Evolutionary conservation across 2,888 invertebrate genomes (phyloP), one percentile per base, ranked within the genome.

Genomic region (Sinotaia quadrata): DNA sequence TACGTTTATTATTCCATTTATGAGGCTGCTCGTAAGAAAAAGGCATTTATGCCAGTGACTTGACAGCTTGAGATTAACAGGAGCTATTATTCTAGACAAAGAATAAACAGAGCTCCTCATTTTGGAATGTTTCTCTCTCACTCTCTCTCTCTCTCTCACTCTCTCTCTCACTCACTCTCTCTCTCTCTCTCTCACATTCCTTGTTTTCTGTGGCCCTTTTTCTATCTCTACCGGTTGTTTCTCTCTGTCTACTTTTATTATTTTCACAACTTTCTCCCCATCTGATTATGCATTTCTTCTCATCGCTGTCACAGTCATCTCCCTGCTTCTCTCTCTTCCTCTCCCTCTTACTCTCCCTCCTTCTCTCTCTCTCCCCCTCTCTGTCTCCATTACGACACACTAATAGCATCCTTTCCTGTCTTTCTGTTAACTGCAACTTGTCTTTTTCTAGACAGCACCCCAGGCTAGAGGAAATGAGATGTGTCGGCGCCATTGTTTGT

Each of bases 331-430:
- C 41, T 41, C 27, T 59, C 59, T 59, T 10, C 8, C 41, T 59
- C 27, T 47, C 33, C 49, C n/a, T 33, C 33, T 61, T 2, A 47
- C 31, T 49, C 3, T 49, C 33, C 33, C n/a, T 47, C 33, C 49
- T 5, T 61, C 21, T 61, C n/a, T 61, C 49, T 61, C 21, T 61
- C 33, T 61, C 7, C 49, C 49, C 49, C 27, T 61, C 49, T 61
- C 29, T 61, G 31, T 47, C 29, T 47, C n/a, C n/a, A n/a, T n/a
- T n/a, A n/a, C n/a, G n/a, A n/a, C n/a, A n/a, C n/a, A n/a, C n/a
- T n/a, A n/a, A n/a, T n/a, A n/a, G n/a, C n/a, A n/a, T n/a, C n/a
- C n/a, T n/a, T n/a, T n/a, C n/a, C n/a, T n/a, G n/a, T n/a, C n/a
- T n/a, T n/a, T n/a, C n/a, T n/a, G n/a, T n/a, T n/a, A n/a, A n/a